Conservation (phyloP, 2,113 vertebrate species). For the Albula goreensis region DNA sequence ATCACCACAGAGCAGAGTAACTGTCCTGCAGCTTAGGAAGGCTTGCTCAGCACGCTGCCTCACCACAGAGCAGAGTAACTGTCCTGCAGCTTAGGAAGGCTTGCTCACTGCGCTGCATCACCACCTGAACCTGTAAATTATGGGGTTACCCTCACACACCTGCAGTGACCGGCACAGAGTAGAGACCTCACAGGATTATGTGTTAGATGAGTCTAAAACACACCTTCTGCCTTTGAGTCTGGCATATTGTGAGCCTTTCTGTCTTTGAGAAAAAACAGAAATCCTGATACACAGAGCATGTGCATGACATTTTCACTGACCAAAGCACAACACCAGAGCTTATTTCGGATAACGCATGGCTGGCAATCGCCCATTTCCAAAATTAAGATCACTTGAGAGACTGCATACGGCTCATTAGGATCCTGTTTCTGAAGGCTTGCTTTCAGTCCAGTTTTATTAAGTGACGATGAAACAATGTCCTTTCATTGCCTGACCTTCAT, state of each 20-base stretch:
- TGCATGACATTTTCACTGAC: not conserved
- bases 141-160: too few relatives aligned
- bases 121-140: too few relatives aligned
- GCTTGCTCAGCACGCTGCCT: too few relatives aligned
- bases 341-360: not conserved
- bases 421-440: not conserved
- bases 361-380: not conserved
- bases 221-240: not conserved
- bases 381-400: not conserved
- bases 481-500: not conserved
- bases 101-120: too few relatives aligned
- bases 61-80: too few relatives aligned
- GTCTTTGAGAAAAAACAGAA: not conserved
- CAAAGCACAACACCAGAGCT: not conserved
- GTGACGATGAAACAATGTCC: not conserved
- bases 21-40: too few relatives aligned
- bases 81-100: too few relatives aligned
- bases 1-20: too few relatives aligned
- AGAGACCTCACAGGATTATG: too few relatives aligned
- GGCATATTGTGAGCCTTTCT: not conserved
- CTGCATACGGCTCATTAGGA: not conserved
- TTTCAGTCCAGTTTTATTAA: not conserved
- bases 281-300: not conserved
- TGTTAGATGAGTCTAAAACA: not conserved
- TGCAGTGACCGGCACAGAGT: not conserved